These are phyloP conservation scores for Steatocranus sp. DNA, from an alignment of 2,797 vertebrate species.

Conservation along the genomic window DNA sequence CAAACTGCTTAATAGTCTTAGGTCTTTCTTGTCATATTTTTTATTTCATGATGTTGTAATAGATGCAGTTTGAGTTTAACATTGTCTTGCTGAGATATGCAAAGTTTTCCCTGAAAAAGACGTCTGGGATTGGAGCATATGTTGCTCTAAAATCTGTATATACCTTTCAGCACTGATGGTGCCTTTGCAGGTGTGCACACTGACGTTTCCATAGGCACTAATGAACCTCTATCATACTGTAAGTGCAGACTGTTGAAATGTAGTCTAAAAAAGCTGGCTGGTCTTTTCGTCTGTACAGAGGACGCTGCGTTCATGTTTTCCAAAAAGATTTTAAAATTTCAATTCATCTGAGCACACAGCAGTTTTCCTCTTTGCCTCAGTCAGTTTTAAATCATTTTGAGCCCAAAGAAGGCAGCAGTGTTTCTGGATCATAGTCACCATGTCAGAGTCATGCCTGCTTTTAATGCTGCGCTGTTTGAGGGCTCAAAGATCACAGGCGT, in stretches of 20 bases:
- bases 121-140: background rate
- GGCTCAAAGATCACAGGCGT: background rate
- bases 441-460: background rate
- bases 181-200: background rate
- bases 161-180: background rate
- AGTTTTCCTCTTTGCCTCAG: background rate
- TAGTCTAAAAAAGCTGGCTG: background rate
- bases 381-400: background rate
- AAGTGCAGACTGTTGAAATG: background rate
- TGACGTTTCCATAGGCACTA: background rate
- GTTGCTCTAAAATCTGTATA: background rate
- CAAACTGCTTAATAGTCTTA: background rate
- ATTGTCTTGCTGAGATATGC: background rate
- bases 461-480: background rate
- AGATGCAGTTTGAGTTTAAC: background rate
- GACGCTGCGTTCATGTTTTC: background rate
- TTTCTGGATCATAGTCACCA: background rate
- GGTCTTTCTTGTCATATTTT: background rate
- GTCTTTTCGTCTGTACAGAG: background rate
- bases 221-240: background rate
- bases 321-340: background rate
- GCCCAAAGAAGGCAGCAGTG: background rate
- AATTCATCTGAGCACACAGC: background rate
- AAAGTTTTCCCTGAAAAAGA: background rate
- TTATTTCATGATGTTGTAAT: background rate